phyloP scores from a whole-genome alignment of 2,113 vertebrate species.

The Cynopterus brachyotis region DNA sequence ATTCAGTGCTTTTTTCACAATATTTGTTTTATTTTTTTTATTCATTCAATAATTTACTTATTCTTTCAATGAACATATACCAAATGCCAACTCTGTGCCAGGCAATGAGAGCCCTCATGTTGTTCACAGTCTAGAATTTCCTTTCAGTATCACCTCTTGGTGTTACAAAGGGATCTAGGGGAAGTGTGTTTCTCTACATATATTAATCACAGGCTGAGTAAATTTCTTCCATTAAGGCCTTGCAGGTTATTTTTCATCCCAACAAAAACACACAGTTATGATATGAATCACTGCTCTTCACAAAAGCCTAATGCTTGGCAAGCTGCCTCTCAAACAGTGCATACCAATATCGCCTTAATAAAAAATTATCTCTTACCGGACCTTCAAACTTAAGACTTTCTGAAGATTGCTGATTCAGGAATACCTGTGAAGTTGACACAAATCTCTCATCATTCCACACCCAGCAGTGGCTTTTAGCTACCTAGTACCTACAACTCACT shows the following conservation, averaged over 20 bases:
- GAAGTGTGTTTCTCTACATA: neutral
- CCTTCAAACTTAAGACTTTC: conserved; percentile 2
- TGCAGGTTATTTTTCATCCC: conserved; percentile 36
- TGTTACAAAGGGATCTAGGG: neutral
- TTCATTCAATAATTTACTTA: neutral
- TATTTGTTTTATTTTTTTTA: neutral
- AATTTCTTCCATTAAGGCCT: neutral
- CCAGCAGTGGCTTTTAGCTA: neutral
- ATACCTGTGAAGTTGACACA: neutral
- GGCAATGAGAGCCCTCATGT: neutral
- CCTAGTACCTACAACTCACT: neutral
- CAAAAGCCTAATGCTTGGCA: neutral
- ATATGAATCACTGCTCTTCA: neutral
- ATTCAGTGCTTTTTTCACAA: neutral
- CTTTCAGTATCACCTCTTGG: neutral
- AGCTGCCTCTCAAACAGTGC: neutral
- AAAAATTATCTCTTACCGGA: neutral
- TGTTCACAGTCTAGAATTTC: neutral
- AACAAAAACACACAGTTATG: neutral
- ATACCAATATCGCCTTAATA: neutral
- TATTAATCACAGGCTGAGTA: neutral
- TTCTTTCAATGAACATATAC: neutral
- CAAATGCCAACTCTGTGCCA: neutral
- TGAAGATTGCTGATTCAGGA: neutral
- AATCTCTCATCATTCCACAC: neutral